Percentiles rank a stretch among this genome's conserved stretches.
Conservation (phyloP, 2,888 invertebrate species). For the Scaptomyza caliginosa region DNA sequence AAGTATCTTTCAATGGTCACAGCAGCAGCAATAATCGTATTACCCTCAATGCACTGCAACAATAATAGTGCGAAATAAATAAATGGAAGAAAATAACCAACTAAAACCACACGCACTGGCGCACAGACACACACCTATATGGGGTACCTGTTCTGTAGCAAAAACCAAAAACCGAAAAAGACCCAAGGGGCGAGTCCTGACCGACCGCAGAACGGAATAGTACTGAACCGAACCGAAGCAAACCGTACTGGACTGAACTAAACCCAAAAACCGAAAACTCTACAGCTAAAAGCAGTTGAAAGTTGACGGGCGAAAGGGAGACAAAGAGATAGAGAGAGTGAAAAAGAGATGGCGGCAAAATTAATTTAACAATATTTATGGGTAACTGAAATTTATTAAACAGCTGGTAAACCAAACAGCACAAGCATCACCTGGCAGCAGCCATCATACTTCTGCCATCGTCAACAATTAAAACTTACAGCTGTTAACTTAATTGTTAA, state of each 20-base stretch:
- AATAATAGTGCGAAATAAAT: slow-evolving; percentile 59
- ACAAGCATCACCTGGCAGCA: slow-evolving; percentile 13
- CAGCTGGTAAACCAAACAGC: slow-evolving; percentile 5
- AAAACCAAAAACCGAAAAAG: slow-evolving; percentile 31
- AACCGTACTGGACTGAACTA: neutral
- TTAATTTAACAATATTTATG: slow-evolving; percentile 75
- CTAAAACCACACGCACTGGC: slow-evolving; percentile 12
- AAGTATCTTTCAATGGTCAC: slow-evolving; percentile 9
- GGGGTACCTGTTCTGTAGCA: slow-evolving; percentile 3
- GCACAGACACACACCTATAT: slow-evolving; percentile 24
- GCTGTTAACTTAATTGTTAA: slow-evolving; percentile 77
- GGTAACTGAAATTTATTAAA: slow-evolving; percentile 60
- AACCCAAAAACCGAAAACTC: slow-evolving; percentile 41
- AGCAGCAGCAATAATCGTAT: slow-evolving; percentile 64
- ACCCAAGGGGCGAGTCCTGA: slow-evolving; percentile 1
- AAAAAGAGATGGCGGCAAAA: slow-evolving; percentile 36
- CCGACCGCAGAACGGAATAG: slow-evolving; percentile 5
- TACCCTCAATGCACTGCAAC: slow-evolving; percentile 44
- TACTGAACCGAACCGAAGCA: slow-evolving; percentile 8
- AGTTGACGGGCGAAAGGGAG: neutral
- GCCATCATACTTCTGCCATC: slow-evolving; percentile 5
- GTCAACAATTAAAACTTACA: slow-evolving; percentile 57
- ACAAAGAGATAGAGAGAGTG: neutral
- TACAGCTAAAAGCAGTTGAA: slow-evolving; percentile 28
- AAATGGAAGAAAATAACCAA: no score